Evolutionary conservation across 64 coral and sea anemone species (phyloP), one percentile per base, ranked within the genome.

Genomic region (Hydrozoanthus tunicans): DNA sequence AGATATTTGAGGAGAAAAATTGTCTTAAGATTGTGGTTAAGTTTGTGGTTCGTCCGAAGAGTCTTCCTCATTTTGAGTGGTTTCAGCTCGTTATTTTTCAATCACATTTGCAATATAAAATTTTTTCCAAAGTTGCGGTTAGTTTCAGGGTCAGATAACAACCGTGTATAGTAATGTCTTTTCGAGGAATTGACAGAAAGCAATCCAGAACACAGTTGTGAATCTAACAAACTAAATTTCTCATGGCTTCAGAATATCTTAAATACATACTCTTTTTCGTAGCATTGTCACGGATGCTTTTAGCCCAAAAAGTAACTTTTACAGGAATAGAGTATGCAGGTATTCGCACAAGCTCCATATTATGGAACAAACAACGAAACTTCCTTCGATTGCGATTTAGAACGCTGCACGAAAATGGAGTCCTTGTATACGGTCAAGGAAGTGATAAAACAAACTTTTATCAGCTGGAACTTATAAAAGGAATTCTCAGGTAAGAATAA

Each of bases 51-150:
- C 59, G 12, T 73, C 84, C 24, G 71, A 86, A 86, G 53, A 86
- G 52, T 24, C 8, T 56, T 53, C 13, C 6, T 70, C 54, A 85
- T 70, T 71, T 13, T 52, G 52, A 12, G 54, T 56, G 64, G n/a
- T 56, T 17, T 70, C 14, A n/a, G 58, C 8, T 84, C 4, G 15
- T 70, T 74, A 73, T 58, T 88, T 88, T 73, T 73, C 60, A 88
- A 88, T 88, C 55, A 70, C 5, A 70, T 88, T 74, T 88, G 84
- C 43, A 88, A 88, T 59, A 73, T 73, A 5, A 73, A 73, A 23
- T 57, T 60, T 73, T 81, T 25, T 74, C 10, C 55, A 25, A 59
- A 88, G 56, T 62, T 73, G 84, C 13, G 84, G 69, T 73, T 75
- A 32, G 3, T 51, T 75, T 88, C 59, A 25, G 20, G 69, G 24